Evolutionary conservation across 2,888 invertebrate genomes (phyloP).

Genomic region (Cryptosula pallasiana): DNA sequence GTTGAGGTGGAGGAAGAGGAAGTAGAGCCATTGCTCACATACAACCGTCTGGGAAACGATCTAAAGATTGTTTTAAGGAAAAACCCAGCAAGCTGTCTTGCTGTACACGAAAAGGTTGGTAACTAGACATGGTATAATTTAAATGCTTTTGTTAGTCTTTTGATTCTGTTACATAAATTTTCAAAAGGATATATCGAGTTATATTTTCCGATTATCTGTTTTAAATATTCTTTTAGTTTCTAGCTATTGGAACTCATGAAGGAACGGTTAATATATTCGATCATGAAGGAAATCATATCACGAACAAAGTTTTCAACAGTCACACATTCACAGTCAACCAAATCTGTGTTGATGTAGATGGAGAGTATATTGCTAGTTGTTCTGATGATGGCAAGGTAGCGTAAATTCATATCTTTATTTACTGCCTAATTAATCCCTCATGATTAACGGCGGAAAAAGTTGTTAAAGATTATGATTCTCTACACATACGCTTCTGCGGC

Average conservation of each 20-base stretch:
- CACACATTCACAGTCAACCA: slow-evolving; percentile 89
- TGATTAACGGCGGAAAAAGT: no score
- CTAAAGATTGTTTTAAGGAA: slow-evolving; percentile 75
- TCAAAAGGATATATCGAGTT: not conserved
- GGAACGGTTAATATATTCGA: slow-evolving; percentile 84
- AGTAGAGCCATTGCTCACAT: slow-evolving; percentile 76
- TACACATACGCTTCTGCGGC: no score
- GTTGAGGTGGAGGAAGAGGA: slow-evolving; percentile 31
- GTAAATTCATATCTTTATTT: no score
- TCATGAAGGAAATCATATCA: slow-evolving; percentile 79
- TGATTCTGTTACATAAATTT: no score
- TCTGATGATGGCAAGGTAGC: slow-evolving; percentile 56
- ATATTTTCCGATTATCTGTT: not conserved
- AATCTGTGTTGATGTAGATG: slow-evolving; percentile 85
- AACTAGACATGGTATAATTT: no score
- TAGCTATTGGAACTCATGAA: slow-evolving; percentile 87
- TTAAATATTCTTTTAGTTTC: slow-evolving; percentile 61
- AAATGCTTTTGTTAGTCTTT: no score
- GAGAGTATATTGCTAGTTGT: slow-evolving; percentile 78
- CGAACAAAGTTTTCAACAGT: slow-evolving; percentile 61
- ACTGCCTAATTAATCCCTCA: no score
- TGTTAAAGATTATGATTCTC: no score
- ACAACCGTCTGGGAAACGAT: slow-evolving; percentile 81
- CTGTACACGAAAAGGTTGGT: slow-evolving; percentile 80
- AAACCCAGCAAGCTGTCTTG: slow-evolving; percentile 84